Evolutionary conservation across 2,888 invertebrate genomes (phyloP).

Genomic region (Opisthograptis luteolata): DNA sequence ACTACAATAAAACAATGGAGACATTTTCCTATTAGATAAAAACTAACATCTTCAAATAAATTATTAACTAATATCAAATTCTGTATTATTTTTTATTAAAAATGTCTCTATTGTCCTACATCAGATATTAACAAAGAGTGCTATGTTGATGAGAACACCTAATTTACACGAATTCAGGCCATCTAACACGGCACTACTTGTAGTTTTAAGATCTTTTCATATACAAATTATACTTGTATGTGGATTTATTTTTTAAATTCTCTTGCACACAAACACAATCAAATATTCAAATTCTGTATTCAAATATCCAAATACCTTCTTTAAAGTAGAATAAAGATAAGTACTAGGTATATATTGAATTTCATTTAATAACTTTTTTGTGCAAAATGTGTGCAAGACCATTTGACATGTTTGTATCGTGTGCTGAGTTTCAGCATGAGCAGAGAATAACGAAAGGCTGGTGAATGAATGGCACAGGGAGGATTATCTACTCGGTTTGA

Average conservation of each 20-base stretch:
- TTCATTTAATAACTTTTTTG: conserved; percentile 12
- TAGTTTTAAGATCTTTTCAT: conserved; percentile 63
- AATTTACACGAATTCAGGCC: conserved; percentile 31
- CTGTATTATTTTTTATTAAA: no score
- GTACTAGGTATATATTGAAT: no score
- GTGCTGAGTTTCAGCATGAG: conserved; percentile 77
- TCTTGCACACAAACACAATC: conserved; percentile 72
- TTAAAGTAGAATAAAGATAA: no score
- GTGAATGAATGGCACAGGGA: conserved; percentile 84
- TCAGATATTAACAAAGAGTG: conserved; percentile 54
- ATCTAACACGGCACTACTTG: conserved; percentile 63
- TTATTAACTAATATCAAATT: no score
- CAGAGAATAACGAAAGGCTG: conserved; percentile 72
- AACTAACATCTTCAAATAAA: no score
- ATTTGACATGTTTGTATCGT: conserved; percentile 65
- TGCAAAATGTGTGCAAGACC: conserved; percentile 57
- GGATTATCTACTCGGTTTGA: conserved; percentile 90
- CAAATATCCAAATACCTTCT: no score
- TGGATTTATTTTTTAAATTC: conserved; percentile 60
- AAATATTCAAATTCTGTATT: no score
- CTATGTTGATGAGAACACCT: conserved; percentile 56
- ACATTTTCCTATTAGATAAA: no score
- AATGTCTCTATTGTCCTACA: conserved; percentile 64
- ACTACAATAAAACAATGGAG: conserved; percentile 69
- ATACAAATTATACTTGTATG: conserved; percentile 73